These are phyloP conservation scores for Perdita meconis DNA, from an alignment of 2,888 invertebrate genomes.

Conservation along the genomic window DNA sequence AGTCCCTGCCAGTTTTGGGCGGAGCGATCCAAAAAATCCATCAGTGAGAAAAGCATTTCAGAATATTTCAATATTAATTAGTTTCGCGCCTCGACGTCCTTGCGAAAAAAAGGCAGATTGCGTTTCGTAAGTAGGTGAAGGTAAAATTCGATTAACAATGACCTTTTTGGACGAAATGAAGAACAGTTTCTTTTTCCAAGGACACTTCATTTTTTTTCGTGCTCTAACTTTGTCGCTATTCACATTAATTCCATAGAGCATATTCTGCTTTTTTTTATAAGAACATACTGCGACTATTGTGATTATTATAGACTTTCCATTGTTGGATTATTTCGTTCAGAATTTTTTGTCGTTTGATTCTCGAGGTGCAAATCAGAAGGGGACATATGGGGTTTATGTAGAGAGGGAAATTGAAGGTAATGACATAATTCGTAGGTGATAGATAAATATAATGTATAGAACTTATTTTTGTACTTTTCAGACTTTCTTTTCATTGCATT, in stretches of 20 bases:
- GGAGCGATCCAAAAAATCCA: constrained; percentile 60
- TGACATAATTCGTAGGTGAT: too few relatives aligned
- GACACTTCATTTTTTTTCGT: neutral
- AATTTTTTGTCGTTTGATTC: neutral
- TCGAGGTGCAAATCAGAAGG: neutral
- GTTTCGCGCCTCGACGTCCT: neutral
- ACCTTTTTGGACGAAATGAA: neutral
- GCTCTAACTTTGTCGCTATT: too few relatives aligned
- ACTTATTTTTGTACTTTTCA: too few relatives aligned
- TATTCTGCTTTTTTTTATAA: neutral
- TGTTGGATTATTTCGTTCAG: neutral
- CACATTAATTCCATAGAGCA: too few relatives aligned
- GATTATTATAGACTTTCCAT: neutral
- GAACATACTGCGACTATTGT: too few relatives aligned
- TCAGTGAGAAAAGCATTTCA: constrained; percentile 16
- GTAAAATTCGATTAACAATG: neutral
- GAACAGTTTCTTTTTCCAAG: neutral
- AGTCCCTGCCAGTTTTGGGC: constrained; percentile 71
- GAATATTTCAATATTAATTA: neutral
- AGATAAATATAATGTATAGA: neutral
- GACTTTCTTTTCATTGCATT: neutral
- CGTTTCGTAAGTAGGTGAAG: constrained; percentile 1
- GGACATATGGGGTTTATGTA: neutral
- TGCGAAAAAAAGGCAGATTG: neutral
- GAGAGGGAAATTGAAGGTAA: neutral